Evolutionary conservation across 2,113 vertebrate genomes (phyloP).

Genomic region (Donacobius atricapilla): DNA sequence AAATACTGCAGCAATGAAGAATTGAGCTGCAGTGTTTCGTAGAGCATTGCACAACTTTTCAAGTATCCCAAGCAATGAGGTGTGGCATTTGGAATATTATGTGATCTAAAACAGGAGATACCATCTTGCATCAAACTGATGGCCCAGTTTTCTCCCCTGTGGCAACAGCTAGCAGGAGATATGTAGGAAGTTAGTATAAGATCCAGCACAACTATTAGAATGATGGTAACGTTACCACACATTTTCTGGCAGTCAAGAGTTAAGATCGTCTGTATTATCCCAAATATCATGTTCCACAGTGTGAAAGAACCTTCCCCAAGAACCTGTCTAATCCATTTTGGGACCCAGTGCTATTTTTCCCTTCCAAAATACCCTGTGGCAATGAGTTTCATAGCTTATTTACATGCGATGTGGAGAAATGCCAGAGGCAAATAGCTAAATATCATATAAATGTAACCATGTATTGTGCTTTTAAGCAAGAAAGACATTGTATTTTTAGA

Average conservation of each 20-base stretch:
- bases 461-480: conserved; percentile 32
- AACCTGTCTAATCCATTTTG: background rate
- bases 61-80: background rate
- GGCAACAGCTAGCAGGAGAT: background rate
- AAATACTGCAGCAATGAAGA: background rate
- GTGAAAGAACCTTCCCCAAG: background rate
- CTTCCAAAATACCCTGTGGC: background rate
- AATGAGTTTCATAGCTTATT: background rate
- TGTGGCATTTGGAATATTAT: background rate
- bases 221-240: background rate
- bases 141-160: background rate
- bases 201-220: background rate
- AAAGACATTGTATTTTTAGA: background rate
- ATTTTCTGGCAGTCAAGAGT: background rate
- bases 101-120: background rate
- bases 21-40: background rate
- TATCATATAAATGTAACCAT: background rate
- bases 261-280: background rate
- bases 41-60: background rate
- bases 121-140: background rate
- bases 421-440: background rate
- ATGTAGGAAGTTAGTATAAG: background rate
- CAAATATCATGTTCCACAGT: background rate
- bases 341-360: background rate
- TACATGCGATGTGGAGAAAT: background rate